These are phyloP conservation scores for Copidosoma floridanum DNA, from an alignment of 1,140 invertebrate species.

Conservation along the genomic window DNA sequence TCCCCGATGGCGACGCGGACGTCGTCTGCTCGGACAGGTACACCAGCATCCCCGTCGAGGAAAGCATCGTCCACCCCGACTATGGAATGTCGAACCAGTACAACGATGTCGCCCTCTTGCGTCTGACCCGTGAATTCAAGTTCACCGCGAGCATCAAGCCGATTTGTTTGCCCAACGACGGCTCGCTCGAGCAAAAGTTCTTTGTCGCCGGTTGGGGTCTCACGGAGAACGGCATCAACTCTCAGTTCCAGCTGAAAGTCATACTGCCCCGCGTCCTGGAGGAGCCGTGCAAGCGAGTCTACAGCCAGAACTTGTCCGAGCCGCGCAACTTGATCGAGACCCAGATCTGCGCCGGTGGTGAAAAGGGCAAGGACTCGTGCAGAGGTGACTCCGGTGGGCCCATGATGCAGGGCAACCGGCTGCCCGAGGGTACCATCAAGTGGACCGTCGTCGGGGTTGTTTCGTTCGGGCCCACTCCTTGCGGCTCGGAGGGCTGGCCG, in stretches of 20 bases:
- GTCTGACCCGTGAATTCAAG: conserved; percentile 59
- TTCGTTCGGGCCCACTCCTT: conserved; percentile 67
- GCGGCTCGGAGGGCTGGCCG: conserved; percentile 64
- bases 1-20: conserved; percentile 32
- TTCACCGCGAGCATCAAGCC: conserved; percentile 69
- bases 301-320: neutral
- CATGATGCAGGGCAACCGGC: conserved; percentile 57
- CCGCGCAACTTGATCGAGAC: neutral
- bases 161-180: conserved; percentile 68
- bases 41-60: conserved; percentile 63
- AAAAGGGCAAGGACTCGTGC: conserved; percentile 62
- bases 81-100: conserved; percentile 60
- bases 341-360: conserved; percentile 53
- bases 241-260: neutral
- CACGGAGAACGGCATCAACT: neutral
- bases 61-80: conserved; percentile 65
- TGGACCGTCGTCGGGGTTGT: conserved; percentile 58
- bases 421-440: conserved; percentile 28
- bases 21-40: conserved; percentile 54
- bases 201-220: conserved; percentile 42
- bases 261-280: neutral
- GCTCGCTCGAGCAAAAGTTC: conserved; percentile 56
- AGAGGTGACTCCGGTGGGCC: conserved; percentile 71
- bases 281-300: neutral
- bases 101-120: conserved; percentile 64